A percentile compares a stretch with the other conserved stretches of the same genome.
These are phyloP conservation scores for Syngnathus floridae DNA, from an alignment of 2,113 vertebrate genomes.

Conservation along the genomic window DNA sequence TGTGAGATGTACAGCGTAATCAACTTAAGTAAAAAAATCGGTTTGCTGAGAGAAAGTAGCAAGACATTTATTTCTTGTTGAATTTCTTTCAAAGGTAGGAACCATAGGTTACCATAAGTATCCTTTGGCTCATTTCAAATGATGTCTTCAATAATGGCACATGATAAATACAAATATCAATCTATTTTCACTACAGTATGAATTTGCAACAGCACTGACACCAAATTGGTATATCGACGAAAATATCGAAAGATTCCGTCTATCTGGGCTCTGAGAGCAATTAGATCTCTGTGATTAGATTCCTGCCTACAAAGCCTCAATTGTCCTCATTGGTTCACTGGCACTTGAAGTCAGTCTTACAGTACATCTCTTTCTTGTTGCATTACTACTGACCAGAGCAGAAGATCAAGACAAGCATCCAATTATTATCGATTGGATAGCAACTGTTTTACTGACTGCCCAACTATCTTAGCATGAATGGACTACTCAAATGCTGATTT, in stretches of 20 bases:
- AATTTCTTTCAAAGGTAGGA: too few species aligned
- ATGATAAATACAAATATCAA: neutral
- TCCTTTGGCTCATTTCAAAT: too few species aligned
- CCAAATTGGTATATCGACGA: neutral
- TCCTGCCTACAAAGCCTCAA: neutral
- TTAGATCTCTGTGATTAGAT: neutral
- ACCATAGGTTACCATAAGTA: too few species aligned
- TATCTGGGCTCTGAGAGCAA: neutral
- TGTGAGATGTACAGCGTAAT: too few species aligned
- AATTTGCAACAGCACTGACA: neutral
- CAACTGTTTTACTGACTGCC: neutral
- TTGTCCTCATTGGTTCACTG: neutral
- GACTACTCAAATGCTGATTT: constrained; percentile 1
- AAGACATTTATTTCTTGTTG: too few species aligned
- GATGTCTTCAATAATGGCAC: too few species aligned
- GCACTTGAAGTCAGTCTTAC: neutral
- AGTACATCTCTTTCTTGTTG: constrained; percentile 1
- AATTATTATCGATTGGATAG: constrained; percentile 6
- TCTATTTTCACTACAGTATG: too few species aligned
- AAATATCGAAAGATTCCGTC: neutral
- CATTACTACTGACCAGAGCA: neutral
- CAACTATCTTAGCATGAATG: neutral
- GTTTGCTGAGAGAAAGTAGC: too few species aligned
- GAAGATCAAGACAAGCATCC: neutral
- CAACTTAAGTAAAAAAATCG: too few species aligned